Evolutionary conservation across 2,113 vertebrate species (phyloP), one percentile per base, ranked within the genome.

Genomic region (Zapornia atra): DNA sequence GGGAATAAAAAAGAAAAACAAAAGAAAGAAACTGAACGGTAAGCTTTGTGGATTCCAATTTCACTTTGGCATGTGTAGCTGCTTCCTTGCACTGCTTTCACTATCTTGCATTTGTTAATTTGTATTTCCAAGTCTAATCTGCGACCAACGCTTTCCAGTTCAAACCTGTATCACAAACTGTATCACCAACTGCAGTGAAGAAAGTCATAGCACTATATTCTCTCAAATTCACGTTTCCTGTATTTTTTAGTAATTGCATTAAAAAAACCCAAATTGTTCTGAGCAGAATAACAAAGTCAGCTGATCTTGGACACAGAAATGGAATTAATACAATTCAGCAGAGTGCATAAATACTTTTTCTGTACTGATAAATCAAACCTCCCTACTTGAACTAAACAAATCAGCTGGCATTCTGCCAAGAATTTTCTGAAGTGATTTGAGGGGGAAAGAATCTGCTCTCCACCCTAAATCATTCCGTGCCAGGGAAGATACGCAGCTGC

Each of bases 361-460:
- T 88, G 82, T 69, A n/a, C 88, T 61, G 66, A 95, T 82, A 92
- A 88, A 88, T 70, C 80, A 80, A 86, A 75, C 68, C 36, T 91
- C 72, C 48, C 54, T 90, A 54, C 38, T 78, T 31, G 29, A 83
- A 90, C 72, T 95, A 86, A 90, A 91, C 83, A 90, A 89, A 95
- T 66, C 81, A 90, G 46, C 73, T 95, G 95, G 91, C 57, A 71
- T 91, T 68, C 64, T 61, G 93, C 86, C 93, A 89, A 96, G 87
- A 87, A 95, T 90, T 95, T 95, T 92, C 68, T 94, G 63, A 88
- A 93, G 70, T 96, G 92, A 96, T 94, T 63, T 91, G 90, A 73
- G 95, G 73, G 92, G 95, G 90, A 95, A 96, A 91, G 94, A 97
- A 96, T 95, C 93, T 92, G 91, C 69, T 95, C 95, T 94, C 89